A percentile compares a stretch with the other conserved stretches of the same genome.
Conservation (phyloP, 2,797 vertebrate species). For the Taenioides sp. region DNA sequence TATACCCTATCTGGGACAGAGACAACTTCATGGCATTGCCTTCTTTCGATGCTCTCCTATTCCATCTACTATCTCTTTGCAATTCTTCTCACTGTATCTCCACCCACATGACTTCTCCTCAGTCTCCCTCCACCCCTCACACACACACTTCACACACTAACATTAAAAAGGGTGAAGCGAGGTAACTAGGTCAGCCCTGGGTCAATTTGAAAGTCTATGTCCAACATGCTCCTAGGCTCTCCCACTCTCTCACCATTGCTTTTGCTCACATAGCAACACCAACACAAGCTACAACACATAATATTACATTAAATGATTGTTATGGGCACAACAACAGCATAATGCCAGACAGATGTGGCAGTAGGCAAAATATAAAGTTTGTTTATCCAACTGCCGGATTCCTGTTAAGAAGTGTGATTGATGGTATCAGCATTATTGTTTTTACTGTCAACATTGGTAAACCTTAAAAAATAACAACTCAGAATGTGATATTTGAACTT, state of each 20-base stretch:
- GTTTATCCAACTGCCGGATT: constrained; percentile 1
- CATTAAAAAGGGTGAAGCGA: constrained; percentile 65
- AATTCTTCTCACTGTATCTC: constrained; percentile 48
- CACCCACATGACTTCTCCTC: constrained; percentile 29
- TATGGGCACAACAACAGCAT: constrained; percentile 50
- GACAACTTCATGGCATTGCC: constrained; percentile 6
- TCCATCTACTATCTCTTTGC: constrained; percentile 22
- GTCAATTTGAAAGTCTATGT: constrained; percentile 72
- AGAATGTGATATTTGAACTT: neutral
- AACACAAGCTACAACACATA: constrained; percentile 61
- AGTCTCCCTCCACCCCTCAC: constrained; percentile 19
- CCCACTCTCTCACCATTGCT: constrained; percentile 18
- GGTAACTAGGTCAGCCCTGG: constrained; percentile 76
- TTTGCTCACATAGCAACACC: constrained; percentile 30
- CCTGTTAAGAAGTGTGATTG: constrained; percentile 12
- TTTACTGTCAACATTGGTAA: neutral
- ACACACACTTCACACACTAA: constrained; percentile 32
- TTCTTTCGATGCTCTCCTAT: constrained; percentile 3
- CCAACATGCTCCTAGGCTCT: constrained; percentile 61
- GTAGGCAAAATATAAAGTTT: constrained; percentile 34
- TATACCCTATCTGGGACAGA: too few species aligned
- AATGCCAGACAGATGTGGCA: constrained; percentile 50
- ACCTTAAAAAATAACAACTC: neutral
- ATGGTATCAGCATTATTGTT: neutral
- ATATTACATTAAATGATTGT: constrained; percentile 64